Evolutionary conservation across 1,140 invertebrate genomes (phyloP).

Genomic region (Phocides pigmalion): DNA sequence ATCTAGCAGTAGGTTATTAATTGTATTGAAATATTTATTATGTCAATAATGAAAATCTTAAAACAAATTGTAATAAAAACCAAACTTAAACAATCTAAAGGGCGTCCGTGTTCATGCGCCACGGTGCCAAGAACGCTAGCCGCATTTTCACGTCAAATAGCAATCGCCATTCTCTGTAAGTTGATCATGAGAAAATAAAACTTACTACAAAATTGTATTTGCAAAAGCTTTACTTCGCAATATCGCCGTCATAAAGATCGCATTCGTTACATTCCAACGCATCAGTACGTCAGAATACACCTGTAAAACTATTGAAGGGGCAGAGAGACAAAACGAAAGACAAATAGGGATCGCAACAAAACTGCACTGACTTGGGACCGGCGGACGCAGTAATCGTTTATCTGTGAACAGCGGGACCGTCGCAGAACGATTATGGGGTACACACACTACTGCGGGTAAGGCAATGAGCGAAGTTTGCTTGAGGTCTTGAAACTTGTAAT

Average conservation of each 20-base stretch:
- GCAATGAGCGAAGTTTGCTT: neutral
- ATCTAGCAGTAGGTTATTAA: no score
- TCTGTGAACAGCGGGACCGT: constrained; percentile 31
- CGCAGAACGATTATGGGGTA: neutral
- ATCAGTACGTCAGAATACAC: constrained; percentile 26
- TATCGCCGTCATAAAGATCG: constrained; percentile 28
- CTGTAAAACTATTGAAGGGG: constrained; percentile 33
- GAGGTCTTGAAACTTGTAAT: no score
- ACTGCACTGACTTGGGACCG: constrained; percentile 17
- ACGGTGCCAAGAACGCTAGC: no score
- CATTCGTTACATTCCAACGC: constrained; percentile 22
- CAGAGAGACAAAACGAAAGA: constrained; percentile 27
- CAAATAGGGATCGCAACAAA: constrained; percentile 32
- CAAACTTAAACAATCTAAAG: no score
- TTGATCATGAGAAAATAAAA: no score
- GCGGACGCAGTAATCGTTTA: constrained; percentile 28
- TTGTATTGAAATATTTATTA: no score
- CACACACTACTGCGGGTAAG: neutral
- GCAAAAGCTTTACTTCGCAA: neutral
- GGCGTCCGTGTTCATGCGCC: no score
- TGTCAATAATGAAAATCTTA: no score
- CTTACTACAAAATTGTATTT: neutral
- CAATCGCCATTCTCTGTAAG: no score
- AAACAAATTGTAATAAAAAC: no score
- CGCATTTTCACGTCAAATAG: no score